Conservation (phyloP, 2,113 vertebrate genomes). For the Sphyrna mokarran region DNA sequence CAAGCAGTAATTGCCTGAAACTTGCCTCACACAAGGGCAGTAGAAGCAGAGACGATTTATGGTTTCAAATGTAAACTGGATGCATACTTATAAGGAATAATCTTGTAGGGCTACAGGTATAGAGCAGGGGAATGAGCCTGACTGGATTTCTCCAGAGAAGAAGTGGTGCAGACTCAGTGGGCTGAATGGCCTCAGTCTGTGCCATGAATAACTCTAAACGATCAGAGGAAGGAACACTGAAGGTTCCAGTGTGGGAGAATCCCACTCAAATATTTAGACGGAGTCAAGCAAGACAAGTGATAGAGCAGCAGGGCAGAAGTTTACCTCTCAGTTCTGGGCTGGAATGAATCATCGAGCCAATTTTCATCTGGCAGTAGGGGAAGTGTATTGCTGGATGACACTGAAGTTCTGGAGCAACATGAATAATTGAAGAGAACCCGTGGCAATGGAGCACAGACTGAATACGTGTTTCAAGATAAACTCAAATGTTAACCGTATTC, state of each 20-base stretch:
- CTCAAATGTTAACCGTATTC: not conserved
- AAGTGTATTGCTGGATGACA: not conserved
- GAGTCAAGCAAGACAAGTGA: not conserved
- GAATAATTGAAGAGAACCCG: not conserved
- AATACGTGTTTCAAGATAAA: not conserved
- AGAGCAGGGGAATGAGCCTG: not conserved
- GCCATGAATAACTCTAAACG: not conserved
- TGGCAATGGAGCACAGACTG: not conserved
- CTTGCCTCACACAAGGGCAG: too few species aligned
- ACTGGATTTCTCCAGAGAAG: not conserved
- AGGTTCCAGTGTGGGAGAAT: not conserved
- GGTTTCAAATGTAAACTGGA: not conserved
- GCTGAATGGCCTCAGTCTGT: not conserved
- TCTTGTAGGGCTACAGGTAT: not conserved
- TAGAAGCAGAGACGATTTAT: not conserved
- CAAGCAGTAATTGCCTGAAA: not conserved
- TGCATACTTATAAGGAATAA: not conserved
- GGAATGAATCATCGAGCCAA: not conserved
- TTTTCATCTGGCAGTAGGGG: not conserved
- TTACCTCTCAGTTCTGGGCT: not conserved
- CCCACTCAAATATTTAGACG: not conserved
- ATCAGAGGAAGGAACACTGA: not conserved
- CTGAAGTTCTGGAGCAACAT: not conserved
- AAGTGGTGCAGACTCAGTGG: not conserved
- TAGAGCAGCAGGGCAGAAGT: not conserved